These are phyloP conservation scores for Centroberyx gerrardi DNA, from an alignment of 2,797 vertebrate genomes.

Conservation along the genomic window DNA sequence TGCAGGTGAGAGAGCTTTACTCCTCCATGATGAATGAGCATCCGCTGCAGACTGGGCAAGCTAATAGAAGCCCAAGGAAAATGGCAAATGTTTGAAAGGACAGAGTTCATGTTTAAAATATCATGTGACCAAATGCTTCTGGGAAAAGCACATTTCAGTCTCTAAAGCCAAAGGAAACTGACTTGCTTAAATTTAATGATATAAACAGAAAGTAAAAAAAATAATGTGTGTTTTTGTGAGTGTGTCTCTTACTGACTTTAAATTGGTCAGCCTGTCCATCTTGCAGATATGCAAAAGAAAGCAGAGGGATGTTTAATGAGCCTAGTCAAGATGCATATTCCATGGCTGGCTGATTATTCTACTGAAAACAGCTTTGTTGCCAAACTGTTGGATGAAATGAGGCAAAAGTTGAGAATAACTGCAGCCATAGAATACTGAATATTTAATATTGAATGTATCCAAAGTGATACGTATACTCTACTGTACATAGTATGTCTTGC, in stretches of 20 bases:
- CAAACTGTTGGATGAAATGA: slow-evolving; percentile 10
- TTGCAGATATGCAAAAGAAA: slow-evolving; percentile 42
- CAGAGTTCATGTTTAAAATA: slow-evolving; percentile 42
- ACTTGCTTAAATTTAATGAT: background rate
- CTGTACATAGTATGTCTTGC: too few species aligned
- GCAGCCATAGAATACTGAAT: background rate
- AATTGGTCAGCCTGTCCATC: slow-evolving; percentile 29
- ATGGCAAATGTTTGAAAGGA: slow-evolving; percentile 54
- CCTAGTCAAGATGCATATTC: slow-evolving; percentile 20
- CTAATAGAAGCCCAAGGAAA: slow-evolving; percentile 60
- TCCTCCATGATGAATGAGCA: slow-evolving; percentile 64
- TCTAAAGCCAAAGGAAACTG: background rate
- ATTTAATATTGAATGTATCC: background rate
- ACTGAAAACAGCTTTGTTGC: slow-evolving; percentile 8
- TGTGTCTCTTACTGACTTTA: slow-evolving; percentile 5
- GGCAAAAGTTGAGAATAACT: slow-evolving; percentile 1
- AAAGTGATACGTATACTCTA: background rate
- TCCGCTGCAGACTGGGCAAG: slow-evolving; percentile 39
- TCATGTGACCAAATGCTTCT: background rate
- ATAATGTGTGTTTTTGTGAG: background rate
- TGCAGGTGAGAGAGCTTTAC: slow-evolving; percentile 35
- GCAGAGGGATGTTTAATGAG: slow-evolving; percentile 28
- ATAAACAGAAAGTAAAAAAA: slow-evolving; percentile 15
- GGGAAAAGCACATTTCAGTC: slow-evolving; percentile 19
- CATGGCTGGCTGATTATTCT: slow-evolving; percentile 9